Evolutionary conservation across 2,797 vertebrate species (phyloP).

Genomic region (Tadarida brasiliensis): DNA sequence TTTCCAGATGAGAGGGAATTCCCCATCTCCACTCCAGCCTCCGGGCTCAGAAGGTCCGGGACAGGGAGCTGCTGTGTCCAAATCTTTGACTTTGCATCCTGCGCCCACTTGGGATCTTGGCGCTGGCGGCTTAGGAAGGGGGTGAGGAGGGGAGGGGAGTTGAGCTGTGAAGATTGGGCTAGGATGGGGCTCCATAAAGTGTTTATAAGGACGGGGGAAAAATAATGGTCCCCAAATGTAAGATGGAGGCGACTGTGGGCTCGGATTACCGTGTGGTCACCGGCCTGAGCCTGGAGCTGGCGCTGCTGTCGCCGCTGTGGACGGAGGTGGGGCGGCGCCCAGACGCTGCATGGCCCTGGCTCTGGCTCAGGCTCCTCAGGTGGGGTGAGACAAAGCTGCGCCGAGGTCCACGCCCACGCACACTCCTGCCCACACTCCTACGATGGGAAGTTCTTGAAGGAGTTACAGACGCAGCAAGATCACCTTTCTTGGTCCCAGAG

Average conservation of each 20-base stretch:
- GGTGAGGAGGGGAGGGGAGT: background rate
- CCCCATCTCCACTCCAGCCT: background rate
- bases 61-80: conserved; percentile 12
- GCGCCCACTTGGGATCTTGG: conserved; percentile 36
- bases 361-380: conserved; percentile 6
- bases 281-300: conserved; percentile 59
- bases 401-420: accelerated
- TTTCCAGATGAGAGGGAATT: background rate
- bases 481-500: background rate
- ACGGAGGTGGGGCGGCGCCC: background rate
- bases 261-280: conserved; percentile 64
- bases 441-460: conserved; percentile 19
- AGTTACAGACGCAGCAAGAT: background rate
- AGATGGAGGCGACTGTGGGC: conserved; percentile 82
- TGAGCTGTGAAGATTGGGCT: background rate
- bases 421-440: background rate
- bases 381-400: conserved; percentile 25
- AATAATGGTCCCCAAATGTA: conserved; percentile 79
- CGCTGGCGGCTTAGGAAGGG: background rate
- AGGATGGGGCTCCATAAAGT: background rate
- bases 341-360: background rate
- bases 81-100: background rate
- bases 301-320: conserved; percentile 19
- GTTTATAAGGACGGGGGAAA: conserved; percentile 22
- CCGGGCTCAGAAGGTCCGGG: background rate